Base-by-base conservation (phyloP, 2,888 invertebrate species). In the Plutella xylostella region DNA sequence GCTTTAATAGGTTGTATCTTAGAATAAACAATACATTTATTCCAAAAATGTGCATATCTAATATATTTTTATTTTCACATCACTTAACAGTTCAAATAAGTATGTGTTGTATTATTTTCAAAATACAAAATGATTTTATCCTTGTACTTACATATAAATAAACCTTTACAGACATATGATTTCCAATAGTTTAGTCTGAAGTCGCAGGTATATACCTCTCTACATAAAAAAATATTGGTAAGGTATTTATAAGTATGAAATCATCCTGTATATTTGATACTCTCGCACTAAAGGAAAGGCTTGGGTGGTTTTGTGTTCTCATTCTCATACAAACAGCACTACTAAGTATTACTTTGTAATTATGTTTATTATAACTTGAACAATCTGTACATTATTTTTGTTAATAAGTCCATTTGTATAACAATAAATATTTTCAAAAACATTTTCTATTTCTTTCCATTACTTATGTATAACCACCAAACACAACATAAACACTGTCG, bases 1-100 rank as follows among this genome's bases (percentile, higher is more conserved):
- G 80, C 82, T 83, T 83, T 83, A 83, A 82, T 82, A 80, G 79
- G 63, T 75, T 71, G 68, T 75, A 74, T 58, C 58, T 55, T 74
- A 73, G 70, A 54, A 53, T 64, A 64, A 60, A 30, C 39, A 51
- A 55, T 65, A 66, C 63, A 65, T 67, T 65, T 65, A 72, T 68
- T 63, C 77, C 77, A 82, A 80, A 80, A 75, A 78, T 70, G 65
- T 73, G 61, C 74, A 72, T 65, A 46, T 55, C 25, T 28, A 42
- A 40, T 44, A 42, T 33, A 39, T 45, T 44, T 20, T 43, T 28
- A 25, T 33, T 25, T 43, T 18, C 14, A 30, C 33, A 18, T 30
- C 14, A 33, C 33, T 21, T 42, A 31, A n/a, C n/a, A 33, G 20
- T 33, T 33, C 15, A 39, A 43, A 28, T 42, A 12, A 28, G 28